Conservation (phyloP, 2,888 invertebrate genomes). For the Microctonus hyperodae region DNA sequence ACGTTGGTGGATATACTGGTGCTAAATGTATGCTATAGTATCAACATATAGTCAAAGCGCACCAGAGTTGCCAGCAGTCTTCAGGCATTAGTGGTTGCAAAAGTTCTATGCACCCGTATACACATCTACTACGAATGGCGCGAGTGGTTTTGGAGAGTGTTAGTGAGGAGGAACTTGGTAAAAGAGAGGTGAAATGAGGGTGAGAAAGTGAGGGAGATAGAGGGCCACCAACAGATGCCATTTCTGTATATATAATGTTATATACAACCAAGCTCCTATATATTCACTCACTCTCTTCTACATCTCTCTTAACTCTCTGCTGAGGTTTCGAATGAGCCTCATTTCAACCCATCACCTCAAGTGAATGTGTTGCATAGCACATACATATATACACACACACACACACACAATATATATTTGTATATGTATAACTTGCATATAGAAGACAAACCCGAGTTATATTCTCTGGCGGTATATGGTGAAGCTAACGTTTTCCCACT, state of each 20-base stretch:
- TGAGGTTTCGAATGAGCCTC: conserved; percentile 49
- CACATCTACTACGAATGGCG: not conserved
- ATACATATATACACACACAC: conserved; percentile 8
- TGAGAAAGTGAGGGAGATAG: conserved; percentile 27
- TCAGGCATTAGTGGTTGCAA: conserved; percentile 15
- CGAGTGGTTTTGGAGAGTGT: conserved; percentile 23
- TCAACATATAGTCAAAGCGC: conserved; percentile 4
- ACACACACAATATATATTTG: too few species aligned
- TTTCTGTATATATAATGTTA: conserved; percentile 20
- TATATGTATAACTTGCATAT: too few species aligned
- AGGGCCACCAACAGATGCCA: conserved; percentile 21
- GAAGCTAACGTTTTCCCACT: conserved; percentile 3
- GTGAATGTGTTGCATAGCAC: conserved; percentile 41
- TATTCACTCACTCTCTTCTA: conserved; percentile 31
- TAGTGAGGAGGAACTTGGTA: conserved; percentile 14
- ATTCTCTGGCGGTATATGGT: conserved; percentile 11
- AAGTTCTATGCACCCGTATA: conserved; percentile 25
- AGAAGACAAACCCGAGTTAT: conserved; percentile 14
- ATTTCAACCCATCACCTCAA: conserved; percentile 45
- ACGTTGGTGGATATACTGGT: conserved; percentile 18
- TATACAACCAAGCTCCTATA: conserved; percentile 30
- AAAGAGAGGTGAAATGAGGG: conserved; percentile 24
- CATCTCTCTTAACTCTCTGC: conserved; percentile 43
- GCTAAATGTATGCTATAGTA: conserved; percentile 14
- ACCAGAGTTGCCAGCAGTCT: conserved; percentile 19